These are phyloP conservation scores for Myioborus miniatus DNA, from an alignment of 2,797 vertebrate species.

Conservation along the genomic window DNA sequence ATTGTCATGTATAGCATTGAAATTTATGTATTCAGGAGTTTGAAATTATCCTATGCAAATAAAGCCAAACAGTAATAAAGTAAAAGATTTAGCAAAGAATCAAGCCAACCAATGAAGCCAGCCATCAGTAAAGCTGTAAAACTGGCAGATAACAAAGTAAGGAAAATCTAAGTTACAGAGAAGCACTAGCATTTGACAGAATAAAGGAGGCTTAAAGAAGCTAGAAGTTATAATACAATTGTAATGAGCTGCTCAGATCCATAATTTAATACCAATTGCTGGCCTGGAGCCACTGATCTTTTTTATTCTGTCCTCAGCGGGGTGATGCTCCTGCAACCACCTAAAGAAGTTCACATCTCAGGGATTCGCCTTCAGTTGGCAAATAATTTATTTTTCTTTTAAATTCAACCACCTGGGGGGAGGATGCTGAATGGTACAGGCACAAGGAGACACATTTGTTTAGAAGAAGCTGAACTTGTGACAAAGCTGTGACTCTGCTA, in stretches of 20 bases:
- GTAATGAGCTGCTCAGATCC: not conserved
- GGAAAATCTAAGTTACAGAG: not conserved
- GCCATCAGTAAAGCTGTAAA: not conserved
- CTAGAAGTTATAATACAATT: not conserved
- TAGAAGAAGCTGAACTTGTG: not conserved
- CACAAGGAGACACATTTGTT: not conserved
- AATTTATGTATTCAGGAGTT: slow-evolving; percentile 21
- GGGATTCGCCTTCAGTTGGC: not conserved
- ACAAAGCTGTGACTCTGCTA: fast-evolving
- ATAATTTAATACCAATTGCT: not conserved
- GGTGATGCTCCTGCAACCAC: not conserved
- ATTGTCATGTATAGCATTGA: not conserved
- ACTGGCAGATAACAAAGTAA: slow-evolving; percentile 10
- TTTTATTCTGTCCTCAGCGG: not conserved
- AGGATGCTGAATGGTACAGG: not conserved
- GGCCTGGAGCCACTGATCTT: not conserved
- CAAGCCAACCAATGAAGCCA: not conserved
- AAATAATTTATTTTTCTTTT: not conserved
- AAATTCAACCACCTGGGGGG: not conserved
- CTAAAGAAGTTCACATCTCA: not conserved
- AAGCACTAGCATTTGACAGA: not conserved
- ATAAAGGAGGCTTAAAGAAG: slow-evolving; percentile 9
- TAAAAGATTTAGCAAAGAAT: slow-evolving; percentile 20
- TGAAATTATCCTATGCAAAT: slow-evolving; percentile 40
- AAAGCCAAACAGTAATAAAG: slow-evolving; percentile 38